Conservation (phyloP, 2,888 invertebrate genomes). For the Tanytarsus gracilentus region DNA sequence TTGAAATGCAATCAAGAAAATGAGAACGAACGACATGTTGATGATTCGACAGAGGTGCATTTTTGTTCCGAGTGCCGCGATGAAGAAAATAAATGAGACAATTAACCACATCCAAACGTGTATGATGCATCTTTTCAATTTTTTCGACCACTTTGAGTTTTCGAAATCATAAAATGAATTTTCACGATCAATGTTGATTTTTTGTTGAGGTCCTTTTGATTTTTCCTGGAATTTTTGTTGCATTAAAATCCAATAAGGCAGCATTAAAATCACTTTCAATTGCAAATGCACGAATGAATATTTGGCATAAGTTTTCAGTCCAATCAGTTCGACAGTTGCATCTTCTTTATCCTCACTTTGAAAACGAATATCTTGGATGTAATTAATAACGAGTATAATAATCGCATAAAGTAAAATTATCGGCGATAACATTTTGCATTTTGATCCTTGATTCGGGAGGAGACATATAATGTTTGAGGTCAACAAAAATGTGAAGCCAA, state of each 20-base stretch:
- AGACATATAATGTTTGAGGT: conserved; percentile 63
- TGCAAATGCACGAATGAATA: conserved; percentile 46
- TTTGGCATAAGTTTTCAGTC: conserved; percentile 45
- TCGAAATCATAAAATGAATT: no score
- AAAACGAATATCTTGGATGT: conserved; percentile 1
- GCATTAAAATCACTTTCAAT: conserved; percentile 46
- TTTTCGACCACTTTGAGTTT: conserved; percentile 40
- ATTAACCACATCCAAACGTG: conserved; percentile 65
- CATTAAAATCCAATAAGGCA: conserved; percentile 60
- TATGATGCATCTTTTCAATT: conserved; percentile 33
- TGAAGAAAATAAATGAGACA: conserved; percentile 56
- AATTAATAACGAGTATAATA: neutral
- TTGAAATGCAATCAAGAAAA: conserved; percentile 59
- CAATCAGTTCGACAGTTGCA: conserved; percentile 47
- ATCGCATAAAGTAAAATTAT: conserved; percentile 50
- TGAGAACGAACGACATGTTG: conserved; percentile 60
- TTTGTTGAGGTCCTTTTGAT: neutral
- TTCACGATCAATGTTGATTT: no score
- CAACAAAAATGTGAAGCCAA: conserved; percentile 58
- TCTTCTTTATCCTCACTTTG: conserved; percentile 34
- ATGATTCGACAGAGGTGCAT: conserved; percentile 60
- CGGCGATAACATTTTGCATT: conserved; percentile 56
- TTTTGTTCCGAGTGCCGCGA: conserved; percentile 50
- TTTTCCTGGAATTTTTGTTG: conserved; percentile 49
- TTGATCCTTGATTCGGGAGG: conserved; percentile 55